These are phyloP conservation scores for Antheraea pernyi DNA, from an alignment of 1,140 invertebrate species.

Conservation along the genomic window DNA sequence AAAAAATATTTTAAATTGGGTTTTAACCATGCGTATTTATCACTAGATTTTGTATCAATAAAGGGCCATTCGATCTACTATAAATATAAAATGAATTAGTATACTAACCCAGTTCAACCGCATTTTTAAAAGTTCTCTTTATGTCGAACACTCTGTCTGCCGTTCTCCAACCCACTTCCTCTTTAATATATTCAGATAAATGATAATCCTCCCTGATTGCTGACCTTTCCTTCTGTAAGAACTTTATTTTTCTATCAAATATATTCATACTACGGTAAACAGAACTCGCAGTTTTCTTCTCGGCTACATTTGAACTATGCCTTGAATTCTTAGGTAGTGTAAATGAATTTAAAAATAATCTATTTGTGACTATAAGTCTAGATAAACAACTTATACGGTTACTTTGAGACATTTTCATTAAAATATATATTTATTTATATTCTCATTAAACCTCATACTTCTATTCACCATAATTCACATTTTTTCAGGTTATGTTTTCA, in stretches of 20 bases:
- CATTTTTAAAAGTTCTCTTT: slow-evolving; percentile 92
- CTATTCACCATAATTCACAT: too few species aligned
- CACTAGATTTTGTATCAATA: too few species aligned
- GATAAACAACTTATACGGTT: slow-evolving; percentile 15
- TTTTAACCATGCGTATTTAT: too few species aligned
- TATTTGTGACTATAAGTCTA: slow-evolving; percentile 13
- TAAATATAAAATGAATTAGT: too few species aligned
- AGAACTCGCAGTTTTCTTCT: slow-evolving; percentile 63
- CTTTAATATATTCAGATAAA: slow-evolving; percentile 95
- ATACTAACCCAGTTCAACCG: slow-evolving; percentile 85
- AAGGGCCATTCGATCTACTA: too few species aligned
- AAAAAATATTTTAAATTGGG: too few species aligned
- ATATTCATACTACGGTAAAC: slow-evolving; percentile 84
- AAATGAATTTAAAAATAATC: slow-evolving; percentile 14
- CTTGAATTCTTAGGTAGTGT: slow-evolving; percentile 36
- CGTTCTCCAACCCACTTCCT: slow-evolving; percentile 95
- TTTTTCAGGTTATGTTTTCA: too few species aligned
- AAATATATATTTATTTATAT: neutral
- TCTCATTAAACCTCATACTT: too few species aligned
- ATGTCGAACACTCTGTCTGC: slow-evolving; percentile 96
- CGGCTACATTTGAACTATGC: slow-evolving; percentile 42
- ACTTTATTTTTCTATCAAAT: slow-evolving; percentile 93
- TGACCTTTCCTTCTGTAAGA: slow-evolving; percentile 89
- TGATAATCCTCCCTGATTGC: slow-evolving; percentile 85
- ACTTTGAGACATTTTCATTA: slow-evolving; percentile 27